Conservation (phyloP, 2,888 invertebrate species). For the Sarcophaga subvicina region DNA sequence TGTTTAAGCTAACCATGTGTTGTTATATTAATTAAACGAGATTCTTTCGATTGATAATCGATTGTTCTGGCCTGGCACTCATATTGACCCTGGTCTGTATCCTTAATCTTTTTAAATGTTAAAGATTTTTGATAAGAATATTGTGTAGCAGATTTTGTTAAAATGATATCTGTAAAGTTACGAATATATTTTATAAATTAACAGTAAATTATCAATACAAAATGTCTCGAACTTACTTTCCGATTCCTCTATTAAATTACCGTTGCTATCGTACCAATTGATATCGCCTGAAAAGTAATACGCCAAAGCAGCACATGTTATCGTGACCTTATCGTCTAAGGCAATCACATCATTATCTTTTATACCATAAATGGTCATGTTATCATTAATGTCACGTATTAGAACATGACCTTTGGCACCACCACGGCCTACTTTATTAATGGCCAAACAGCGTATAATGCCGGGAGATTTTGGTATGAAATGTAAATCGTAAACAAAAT, state of each 20-base stretch:
- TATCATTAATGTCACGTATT: conserved; percentile 78
- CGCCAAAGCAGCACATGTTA: conserved; percentile 85
- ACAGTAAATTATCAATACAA: too few species aligned
- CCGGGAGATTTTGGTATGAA: conserved; percentile 82
- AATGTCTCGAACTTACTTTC: conserved; percentile 50
- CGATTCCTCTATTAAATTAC: conserved; percentile 71
- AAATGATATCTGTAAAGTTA: conserved; percentile 69
- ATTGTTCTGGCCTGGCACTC: conserved; percentile 79
- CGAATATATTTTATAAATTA: background rate
- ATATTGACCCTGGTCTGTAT: conserved; percentile 80
- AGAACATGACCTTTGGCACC: conserved; percentile 75
- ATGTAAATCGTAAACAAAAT: conserved; percentile 78
- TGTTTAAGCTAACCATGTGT: conserved; percentile 79
- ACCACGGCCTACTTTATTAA: conserved; percentile 77
- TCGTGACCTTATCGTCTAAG: conserved; percentile 83
- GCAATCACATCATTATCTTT: conserved; percentile 81
- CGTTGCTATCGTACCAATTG: conserved; percentile 82
- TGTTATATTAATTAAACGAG: conserved; percentile 75
- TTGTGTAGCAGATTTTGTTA: conserved; percentile 72
- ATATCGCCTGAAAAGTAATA: conserved; percentile 83
- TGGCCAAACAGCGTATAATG: conserved; percentile 81
- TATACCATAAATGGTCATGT: conserved; percentile 81
- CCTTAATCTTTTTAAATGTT: conserved; percentile 78
- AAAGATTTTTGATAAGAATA: conserved; percentile 80
- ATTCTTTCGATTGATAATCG: conserved; percentile 73